A percentile compares a stretch with the other conserved stretches of the same genome.
Conservation (phyloP, 2,888 invertebrate species). For the Diarsia brunnea region DNA sequence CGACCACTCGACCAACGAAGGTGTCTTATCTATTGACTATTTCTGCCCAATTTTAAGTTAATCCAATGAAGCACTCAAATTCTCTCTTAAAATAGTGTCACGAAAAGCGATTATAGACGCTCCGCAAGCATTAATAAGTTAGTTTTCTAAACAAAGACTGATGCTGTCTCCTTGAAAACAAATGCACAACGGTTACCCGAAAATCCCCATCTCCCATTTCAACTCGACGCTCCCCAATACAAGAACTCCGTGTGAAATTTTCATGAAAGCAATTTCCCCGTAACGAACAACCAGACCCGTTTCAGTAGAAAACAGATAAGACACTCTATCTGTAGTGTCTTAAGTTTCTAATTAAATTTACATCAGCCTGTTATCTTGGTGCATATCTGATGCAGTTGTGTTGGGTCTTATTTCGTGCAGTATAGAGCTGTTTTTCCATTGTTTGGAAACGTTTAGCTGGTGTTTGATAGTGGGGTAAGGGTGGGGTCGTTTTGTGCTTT, state of each 20-base stretch:
- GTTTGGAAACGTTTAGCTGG: constrained; percentile 25
- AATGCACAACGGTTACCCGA: constrained; percentile 3
- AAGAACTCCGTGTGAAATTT: constrained; percentile 57
- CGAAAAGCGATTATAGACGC: background rate
- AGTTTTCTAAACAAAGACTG: background rate
- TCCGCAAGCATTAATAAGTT: background rate
- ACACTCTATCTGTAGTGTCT: constrained; percentile 57
- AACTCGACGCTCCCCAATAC: constrained; percentile 20
- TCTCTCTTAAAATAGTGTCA: background rate
- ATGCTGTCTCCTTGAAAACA: constrained; percentile 6
- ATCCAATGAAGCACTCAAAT: too few relatives aligned
- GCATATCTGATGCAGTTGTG: constrained; percentile 59
- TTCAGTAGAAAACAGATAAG: constrained; percentile 59
- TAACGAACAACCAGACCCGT: constrained; percentile 43
- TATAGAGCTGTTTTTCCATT: constrained; percentile 52
- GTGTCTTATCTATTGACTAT: too few relatives aligned
- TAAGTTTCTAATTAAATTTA: constrained; percentile 75
- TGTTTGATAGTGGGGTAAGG: constrained; percentile 34
- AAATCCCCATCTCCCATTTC: constrained; percentile 22
- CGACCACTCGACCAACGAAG: too few relatives aligned
- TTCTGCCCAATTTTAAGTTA: too few relatives aligned
- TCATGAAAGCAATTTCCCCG: constrained; percentile 60
- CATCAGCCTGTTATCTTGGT: constrained; percentile 69
- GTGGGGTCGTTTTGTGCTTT: constrained; percentile 26
- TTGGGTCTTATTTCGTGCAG: constrained; percentile 52